These are phyloP conservation scores for Malachius bipustulatus DNA, from an alignment of 2,888 invertebrate genomes.

Conservation along the genomic window DNA sequence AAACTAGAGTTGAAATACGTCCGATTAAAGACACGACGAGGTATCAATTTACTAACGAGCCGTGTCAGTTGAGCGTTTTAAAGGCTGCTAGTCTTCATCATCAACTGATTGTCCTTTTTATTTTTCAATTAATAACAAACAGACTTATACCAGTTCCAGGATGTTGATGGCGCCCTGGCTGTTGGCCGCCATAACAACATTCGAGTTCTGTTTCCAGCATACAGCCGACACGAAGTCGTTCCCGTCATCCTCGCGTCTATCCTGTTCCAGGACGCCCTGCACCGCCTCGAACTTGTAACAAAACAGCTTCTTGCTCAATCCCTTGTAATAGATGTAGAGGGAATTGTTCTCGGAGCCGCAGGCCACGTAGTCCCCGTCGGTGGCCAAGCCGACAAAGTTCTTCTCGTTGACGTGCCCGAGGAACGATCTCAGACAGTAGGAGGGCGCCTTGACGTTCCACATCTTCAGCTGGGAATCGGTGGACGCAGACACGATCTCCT, in stretches of 20 bases:
- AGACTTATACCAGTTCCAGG: slow-evolving; percentile 54
- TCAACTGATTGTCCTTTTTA: too few species aligned
- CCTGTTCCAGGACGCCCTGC: slow-evolving; percentile 61
- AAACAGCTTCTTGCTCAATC: slow-evolving; percentile 73
- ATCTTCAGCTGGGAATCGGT: slow-evolving; percentile 84
- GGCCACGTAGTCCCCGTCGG: slow-evolving; percentile 83
- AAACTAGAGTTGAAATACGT: too few species aligned
- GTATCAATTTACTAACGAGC: too few species aligned
- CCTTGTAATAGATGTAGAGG: slow-evolving; percentile 83
- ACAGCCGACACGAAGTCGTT: slow-evolving; percentile 93
- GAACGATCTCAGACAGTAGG: slow-evolving; percentile 72
- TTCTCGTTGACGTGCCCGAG: slow-evolving; percentile 90
- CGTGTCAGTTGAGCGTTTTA: too few species aligned
- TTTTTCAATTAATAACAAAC: too few species aligned
- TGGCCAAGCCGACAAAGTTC: slow-evolving; percentile 89
- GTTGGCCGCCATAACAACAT: slow-evolving; percentile 83
- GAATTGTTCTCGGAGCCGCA: slow-evolving; percentile 94
- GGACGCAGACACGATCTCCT: slow-evolving; percentile 82
- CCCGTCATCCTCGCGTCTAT: slow-evolving; percentile 70
- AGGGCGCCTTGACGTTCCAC: slow-evolving; percentile 71
- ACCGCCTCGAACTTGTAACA: slow-evolving; percentile 79
- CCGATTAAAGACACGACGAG: too few species aligned
- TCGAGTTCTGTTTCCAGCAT: slow-evolving; percentile 78
- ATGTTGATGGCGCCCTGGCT: slow-evolving; percentile 90
- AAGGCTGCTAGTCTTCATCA: too few species aligned